Evolutionary conservation across 2,888 invertebrate species (phyloP).

Genomic region (Cyrtodaria siliqua): DNA sequence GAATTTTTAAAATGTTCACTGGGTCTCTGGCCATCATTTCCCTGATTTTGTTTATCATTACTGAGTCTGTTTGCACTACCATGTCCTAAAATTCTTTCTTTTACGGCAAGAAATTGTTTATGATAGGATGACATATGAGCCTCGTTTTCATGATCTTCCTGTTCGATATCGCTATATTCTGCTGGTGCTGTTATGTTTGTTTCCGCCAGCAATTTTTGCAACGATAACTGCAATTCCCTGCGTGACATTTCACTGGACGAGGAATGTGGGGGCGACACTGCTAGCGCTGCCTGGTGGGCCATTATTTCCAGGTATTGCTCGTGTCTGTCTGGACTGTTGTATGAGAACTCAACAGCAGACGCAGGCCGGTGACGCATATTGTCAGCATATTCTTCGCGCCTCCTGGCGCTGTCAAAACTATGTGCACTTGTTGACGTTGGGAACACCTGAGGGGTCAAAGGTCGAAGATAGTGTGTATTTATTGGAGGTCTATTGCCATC

Average conservation of each 20-base stretch:
- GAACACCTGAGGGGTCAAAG: constrained; percentile 69
- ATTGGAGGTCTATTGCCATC: constrained; percentile 61
- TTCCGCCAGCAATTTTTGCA: constrained; percentile 66
- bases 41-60: neutral
- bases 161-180: constrained; percentile 40
- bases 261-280: constrained; percentile 59
- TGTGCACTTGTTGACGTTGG: constrained; percentile 58
- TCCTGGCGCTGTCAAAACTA: constrained; percentile 48
- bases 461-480: constrained; percentile 66
- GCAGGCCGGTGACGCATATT: constrained; percentile 64
- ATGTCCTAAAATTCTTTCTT: constrained; percentile 40
- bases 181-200: constrained; percentile 46
- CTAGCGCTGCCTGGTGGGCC: constrained; percentile 48
- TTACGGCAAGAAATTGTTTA: constrained; percentile 54
- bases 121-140: constrained; percentile 36
- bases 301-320: constrained; percentile 66
- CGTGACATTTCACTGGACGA: constrained; percentile 61
- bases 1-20: constrained; percentile 21
- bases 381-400: constrained; percentile 44
- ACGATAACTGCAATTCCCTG: constrained; percentile 65
- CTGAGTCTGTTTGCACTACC: neutral
- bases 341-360: constrained; percentile 76
- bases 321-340: constrained; percentile 33
- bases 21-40: neutral
- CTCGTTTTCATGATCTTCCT: constrained; percentile 21